These are phyloP conservation scores for Cheilosia pagana DNA, from an alignment of 2,888 invertebrate species.

Conservation along the genomic window DNA sequence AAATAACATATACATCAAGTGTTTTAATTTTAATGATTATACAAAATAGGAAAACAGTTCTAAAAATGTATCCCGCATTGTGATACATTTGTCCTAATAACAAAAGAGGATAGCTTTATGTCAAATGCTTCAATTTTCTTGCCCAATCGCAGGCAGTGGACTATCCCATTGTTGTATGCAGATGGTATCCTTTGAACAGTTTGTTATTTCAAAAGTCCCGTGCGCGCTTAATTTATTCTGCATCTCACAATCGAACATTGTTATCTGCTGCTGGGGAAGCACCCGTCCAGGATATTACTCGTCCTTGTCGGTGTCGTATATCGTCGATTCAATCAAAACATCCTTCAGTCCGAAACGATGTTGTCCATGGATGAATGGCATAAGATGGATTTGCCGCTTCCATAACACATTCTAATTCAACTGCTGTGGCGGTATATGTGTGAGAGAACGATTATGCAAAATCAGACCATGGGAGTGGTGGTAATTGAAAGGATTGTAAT, in stretches of 20 bases:
- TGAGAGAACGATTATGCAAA: slow-evolving; percentile 50
- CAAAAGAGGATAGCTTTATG: neutral
- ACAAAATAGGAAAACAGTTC: too few species aligned
- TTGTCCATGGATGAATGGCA: slow-evolving; percentile 57
- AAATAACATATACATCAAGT: too few species aligned
- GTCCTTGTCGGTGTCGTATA: slow-evolving; percentile 27
- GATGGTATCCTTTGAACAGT: slow-evolving; percentile 25
- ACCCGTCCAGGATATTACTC: slow-evolving; percentile 30
- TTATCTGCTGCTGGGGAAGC: slow-evolving; percentile 13
- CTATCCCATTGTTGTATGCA: neutral
- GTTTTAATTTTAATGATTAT: too few species aligned
- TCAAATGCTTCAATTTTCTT: neutral
- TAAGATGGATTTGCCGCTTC: slow-evolving; percentile 39
- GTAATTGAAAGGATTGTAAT: slow-evolving; percentile 47
- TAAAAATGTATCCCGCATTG: too few species aligned
- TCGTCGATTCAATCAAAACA: slow-evolving; percentile 59
- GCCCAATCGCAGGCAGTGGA: slow-evolving; percentile 28
- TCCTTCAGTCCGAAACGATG: slow-evolving; percentile 47
- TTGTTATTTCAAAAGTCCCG: slow-evolving; percentile 18
- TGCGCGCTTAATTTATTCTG: slow-evolving; percentile 46
- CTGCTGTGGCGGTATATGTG: neutral
- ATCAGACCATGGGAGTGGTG: slow-evolving; percentile 12
- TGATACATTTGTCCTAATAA: too few species aligned
- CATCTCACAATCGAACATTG: slow-evolving; percentile 24
- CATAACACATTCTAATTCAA: slow-evolving; percentile 11